Conservation (phyloP, 2,888 invertebrate genomes). For the Monochamus alternatus region DNA sequence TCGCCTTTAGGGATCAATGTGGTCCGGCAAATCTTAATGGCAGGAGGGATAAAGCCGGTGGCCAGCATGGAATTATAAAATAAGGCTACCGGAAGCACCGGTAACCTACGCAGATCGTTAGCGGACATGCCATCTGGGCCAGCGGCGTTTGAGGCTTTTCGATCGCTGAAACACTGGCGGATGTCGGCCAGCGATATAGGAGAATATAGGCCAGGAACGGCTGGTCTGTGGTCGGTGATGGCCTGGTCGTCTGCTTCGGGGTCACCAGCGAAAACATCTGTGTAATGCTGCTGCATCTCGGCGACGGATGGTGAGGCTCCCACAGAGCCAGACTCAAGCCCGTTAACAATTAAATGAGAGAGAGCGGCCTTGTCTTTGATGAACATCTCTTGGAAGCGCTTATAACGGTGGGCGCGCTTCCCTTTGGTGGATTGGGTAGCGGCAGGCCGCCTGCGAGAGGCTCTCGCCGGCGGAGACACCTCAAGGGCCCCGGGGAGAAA, state of each 20-base stretch:
- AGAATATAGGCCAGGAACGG: background rate
- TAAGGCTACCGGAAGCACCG: background rate
- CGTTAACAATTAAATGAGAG: background rate
- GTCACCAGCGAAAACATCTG: background rate
- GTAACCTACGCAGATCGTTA: background rate
- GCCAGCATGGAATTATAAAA: conserved; percentile 2
- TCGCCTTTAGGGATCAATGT: conserved; percentile 44
- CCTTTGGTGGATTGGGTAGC: background rate
- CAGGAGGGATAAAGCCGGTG: conserved; percentile 11
- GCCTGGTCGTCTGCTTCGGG: background rate
- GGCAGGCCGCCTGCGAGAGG: too few species aligned
- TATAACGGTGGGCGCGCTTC: background rate
- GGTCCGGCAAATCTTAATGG: conserved; percentile 34
- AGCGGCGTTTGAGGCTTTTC: background rate
- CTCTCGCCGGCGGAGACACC: fast-evolving
- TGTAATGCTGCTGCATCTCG: background rate
- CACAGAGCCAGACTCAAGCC: background rate
- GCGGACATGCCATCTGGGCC: conserved; percentile 9
- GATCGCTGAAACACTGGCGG: background rate
- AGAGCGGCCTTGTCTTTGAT: conserved; percentile 2
- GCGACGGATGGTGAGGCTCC: background rate
- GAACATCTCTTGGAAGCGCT: conserved; percentile 6
- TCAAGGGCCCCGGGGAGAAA: too few species aligned
- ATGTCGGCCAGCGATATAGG: background rate
- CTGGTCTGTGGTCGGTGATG: background rate